Percentiles rank a stretch among this genome's conserved stretches.
These are phyloP conservation scores for Bombus affinis DNA, from an alignment of 1,140 invertebrate species.

Conservation along the genomic window DNA sequence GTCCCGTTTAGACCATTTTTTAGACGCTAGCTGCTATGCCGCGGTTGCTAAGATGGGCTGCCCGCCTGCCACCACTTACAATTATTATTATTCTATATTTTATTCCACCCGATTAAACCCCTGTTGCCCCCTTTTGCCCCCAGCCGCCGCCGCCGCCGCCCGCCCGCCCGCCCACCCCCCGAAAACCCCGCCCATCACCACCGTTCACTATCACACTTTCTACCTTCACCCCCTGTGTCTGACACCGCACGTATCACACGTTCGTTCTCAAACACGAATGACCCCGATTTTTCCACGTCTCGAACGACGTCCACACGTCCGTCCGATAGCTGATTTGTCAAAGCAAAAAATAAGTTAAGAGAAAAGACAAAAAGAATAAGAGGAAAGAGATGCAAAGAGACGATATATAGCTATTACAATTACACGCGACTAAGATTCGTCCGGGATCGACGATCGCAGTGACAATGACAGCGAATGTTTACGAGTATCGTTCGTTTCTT, in stretches of 20 bases:
- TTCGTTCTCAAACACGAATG: constrained; percentile 59
- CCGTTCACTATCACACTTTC: constrained; percentile 26
- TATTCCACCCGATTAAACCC: constrained; percentile 47
- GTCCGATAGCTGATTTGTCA: constrained; percentile 16
- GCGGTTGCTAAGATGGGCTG: constrained; percentile 79
- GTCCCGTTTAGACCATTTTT: constrained; percentile 68
- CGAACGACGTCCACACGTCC: constrained; percentile 19
- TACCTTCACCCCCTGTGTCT: constrained; percentile 52
- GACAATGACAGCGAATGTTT: constrained; percentile 65
- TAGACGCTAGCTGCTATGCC: constrained; percentile 80
- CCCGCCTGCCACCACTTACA: constrained; percentile 79
- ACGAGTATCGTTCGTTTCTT: constrained; percentile 13
- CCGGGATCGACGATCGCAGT: constrained; percentile 66
- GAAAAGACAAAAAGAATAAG: too few relatives aligned
- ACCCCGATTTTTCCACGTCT: constrained; percentile 21
- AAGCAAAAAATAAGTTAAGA: too few relatives aligned
- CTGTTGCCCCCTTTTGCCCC: constrained; percentile 27
- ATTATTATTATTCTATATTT: constrained; percentile 69
- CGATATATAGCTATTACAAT: too few relatives aligned
- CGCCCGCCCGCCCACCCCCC: neutral
- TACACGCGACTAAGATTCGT: constrained; percentile 3
- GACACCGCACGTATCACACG: constrained; percentile 66
- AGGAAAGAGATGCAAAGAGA: neutral
- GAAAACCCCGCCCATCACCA: constrained; percentile 1
- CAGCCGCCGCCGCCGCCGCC: neutral